Percentiles rank a stretch among this genome's conserved stretches.
phyloP scores from a whole-genome alignment of 2,113 vertebrate species.

The Rutilus rutilus region DNA sequence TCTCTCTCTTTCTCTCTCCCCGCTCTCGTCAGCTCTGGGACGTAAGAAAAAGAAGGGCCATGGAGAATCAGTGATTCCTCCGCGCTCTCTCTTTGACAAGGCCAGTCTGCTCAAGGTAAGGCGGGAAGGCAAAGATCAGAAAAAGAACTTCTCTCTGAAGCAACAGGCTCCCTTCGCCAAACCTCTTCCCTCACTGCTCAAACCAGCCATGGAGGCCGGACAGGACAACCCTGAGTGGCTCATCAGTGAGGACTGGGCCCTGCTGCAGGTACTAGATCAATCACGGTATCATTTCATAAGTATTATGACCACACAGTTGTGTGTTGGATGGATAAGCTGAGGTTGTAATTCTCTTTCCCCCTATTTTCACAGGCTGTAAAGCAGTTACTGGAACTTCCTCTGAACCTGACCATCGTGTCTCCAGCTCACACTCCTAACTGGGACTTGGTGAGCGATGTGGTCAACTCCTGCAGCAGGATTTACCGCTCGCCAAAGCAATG shows the following conservation, averaged over 20 bases:
- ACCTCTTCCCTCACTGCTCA: slow-evolving; percentile 86
- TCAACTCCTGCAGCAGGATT: slow-evolving; percentile 92
- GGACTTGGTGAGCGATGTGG: slow-evolving; percentile 94
- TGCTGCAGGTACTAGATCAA: slow-evolving; percentile 82
- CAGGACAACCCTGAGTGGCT: slow-evolving; percentile 94
- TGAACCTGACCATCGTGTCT: slow-evolving; percentile 89
- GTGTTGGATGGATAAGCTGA: background rate
- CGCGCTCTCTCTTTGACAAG: slow-evolving; percentile 91
- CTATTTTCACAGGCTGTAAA: slow-evolving; percentile 82
- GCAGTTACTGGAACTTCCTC: slow-evolving; percentile 89
- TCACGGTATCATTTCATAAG: background rate
- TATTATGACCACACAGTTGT: background rate
- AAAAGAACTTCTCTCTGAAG: slow-evolving; percentile 91
- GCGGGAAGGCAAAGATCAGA: slow-evolving; percentile 89
- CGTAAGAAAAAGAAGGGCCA: slow-evolving; percentile 93
- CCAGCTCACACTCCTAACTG: slow-evolving; percentile 96
- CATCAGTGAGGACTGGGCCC: slow-evolving; percentile 93
- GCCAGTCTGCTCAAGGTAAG: slow-evolving; percentile 89
- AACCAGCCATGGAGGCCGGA: slow-evolving; percentile 84
- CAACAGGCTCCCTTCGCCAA: slow-evolving; percentile 91
- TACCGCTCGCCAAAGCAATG: slow-evolving; percentile 94
- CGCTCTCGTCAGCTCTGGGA: slow-evolving; percentile 73
- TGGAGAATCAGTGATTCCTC: slow-evolving; percentile 88
- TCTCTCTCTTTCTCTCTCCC: background rate
- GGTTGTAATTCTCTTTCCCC: background rate